Evolutionary conservation across 2,888 invertebrate genomes (phyloP), one percentile per base, ranked within the genome.

Genomic region (Aspidiotus destructor): DNA sequence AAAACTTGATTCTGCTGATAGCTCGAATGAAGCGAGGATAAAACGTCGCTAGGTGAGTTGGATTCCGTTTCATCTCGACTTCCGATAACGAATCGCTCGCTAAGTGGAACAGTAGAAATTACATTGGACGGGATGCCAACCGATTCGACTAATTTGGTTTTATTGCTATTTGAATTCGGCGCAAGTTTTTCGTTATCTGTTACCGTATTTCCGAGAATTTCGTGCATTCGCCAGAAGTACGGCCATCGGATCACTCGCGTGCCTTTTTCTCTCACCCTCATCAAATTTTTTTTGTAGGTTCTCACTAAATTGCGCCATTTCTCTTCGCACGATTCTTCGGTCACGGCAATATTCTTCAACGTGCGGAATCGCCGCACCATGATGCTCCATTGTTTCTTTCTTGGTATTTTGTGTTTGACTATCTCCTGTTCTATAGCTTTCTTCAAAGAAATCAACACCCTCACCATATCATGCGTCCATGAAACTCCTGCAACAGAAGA

Each of bases 391-490:
- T 58, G 58, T n/a, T 60, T 58, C 28, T 67, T 67, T 11, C 67
- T 55, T 8, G 67, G 58, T n/a, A 67, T 41, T 10, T 60, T 58
- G 11, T 40, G 48, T 42, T 58, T 16, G n/a, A 44, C 41, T 13
- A 67, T 17, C 0, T 67, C 67, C 60, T 67, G 44, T 15, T 67
- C 58, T 16, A 67, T 58, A 17, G 28, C 44, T 52, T 67, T 67
- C 40, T 67, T 67, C 48, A 70, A 28, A 13, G 63, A 64, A 57
- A 71, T 69, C 8, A 71, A 58, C 52, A 69, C 67, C 13, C 67
- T 63, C 11, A 70, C 67, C 69, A 71, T 69, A 63, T 71, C 71
- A 53, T 70, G 63, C 5, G 69, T 71, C 71, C 71, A 71, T 15
- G 68, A 8, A 7, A 55, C 44, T 17, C 67, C 61, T 61, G 8